Evolutionary conservation across 1,140 invertebrate species (phyloP).

Genomic region (Coenobita brevimanus): DNA sequence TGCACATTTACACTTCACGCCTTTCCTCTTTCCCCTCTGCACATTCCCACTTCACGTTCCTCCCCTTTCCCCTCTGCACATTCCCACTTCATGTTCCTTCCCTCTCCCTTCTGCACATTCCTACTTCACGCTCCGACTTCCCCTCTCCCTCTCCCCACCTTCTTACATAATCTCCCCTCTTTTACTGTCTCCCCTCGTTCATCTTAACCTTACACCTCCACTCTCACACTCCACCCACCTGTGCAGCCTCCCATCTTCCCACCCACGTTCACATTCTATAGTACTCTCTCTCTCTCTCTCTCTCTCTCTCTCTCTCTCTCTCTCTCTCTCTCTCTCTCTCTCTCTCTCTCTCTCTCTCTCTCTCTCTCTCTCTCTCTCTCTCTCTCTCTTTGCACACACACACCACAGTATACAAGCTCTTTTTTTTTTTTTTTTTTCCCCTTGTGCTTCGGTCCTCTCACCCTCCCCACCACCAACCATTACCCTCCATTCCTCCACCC

Average conservation of each 20-base stretch:
- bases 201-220: neutral
- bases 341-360: neutral
- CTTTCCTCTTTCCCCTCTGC: neutral
- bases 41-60: neutral
- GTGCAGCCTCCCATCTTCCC: neutral
- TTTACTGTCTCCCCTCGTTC: neutral
- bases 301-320: conserved; percentile 25
- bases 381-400: neutral
- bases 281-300: neutral
- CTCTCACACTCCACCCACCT: neutral
- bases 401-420: neutral
- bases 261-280: neutral
- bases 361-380: neutral
- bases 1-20: neutral
- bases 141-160: neutral
- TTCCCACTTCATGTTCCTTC: neutral
- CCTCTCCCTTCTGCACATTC: neutral
- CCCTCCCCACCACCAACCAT: no score
- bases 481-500: neutral
- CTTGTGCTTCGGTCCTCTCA: no score
- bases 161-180: neutral
- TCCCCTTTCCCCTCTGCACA: neutral
- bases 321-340: conserved; percentile 13
- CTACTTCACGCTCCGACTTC: neutral
- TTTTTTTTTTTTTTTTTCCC: neutral